phyloP scores from a whole-genome alignment of 2,888 invertebrate genomes.

The Limnephilus auricula region DNA sequence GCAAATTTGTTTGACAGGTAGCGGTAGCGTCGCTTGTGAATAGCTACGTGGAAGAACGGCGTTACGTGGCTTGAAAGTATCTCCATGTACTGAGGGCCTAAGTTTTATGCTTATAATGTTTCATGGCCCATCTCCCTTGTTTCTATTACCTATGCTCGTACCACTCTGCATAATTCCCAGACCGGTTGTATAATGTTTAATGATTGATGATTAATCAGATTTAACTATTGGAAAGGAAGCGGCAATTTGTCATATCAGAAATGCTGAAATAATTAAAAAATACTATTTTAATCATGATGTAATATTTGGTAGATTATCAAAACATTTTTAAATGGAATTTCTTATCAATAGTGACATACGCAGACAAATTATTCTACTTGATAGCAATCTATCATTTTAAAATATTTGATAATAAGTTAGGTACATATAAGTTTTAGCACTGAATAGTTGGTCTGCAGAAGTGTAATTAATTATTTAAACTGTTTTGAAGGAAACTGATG shows the following conservation, averaged over 20 bases:
- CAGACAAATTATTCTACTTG: neutral
- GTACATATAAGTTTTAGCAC: neutral
- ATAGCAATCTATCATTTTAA: neutral
- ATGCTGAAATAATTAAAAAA: neutral
- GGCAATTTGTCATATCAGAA: neutral
- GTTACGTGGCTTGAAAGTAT: too few species aligned
- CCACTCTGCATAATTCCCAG: neutral
- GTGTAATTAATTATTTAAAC: neutral
- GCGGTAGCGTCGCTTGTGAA: too few species aligned
- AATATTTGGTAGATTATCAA: neutral
- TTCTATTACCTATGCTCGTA: neutral
- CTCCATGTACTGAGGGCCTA: too few species aligned
- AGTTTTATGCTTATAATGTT: too few species aligned
- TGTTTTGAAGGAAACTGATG: too few species aligned
- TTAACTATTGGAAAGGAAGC: neutral
- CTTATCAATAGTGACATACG: neutral
- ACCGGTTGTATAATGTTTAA: neutral
- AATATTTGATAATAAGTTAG: neutral
- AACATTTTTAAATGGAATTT: neutral
- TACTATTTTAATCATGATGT: neutral
- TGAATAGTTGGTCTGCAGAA: neutral
- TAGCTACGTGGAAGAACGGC: too few species aligned
- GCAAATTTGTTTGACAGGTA: too few species aligned
- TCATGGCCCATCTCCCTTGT: too few species aligned
- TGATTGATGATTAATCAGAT: neutral